Conservation (phyloP, 2,113 vertebrate genomes). For the Ciconia boyciana region DNA sequence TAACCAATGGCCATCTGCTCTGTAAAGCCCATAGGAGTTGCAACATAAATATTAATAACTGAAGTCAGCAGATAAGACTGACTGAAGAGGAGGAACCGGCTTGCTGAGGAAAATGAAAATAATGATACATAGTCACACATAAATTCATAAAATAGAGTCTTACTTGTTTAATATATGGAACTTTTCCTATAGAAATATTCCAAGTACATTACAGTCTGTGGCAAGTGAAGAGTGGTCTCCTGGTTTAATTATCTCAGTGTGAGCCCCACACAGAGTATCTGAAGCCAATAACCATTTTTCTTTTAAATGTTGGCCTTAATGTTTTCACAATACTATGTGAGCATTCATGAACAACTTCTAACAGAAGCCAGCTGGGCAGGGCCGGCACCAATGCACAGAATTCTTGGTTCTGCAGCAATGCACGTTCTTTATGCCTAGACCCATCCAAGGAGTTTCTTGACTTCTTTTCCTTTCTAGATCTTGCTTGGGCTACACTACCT, state of each 20-base stretch:
- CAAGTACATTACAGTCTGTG: background rate
- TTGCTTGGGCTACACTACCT: background rate
- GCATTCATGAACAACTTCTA: background rate
- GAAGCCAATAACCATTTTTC: background rate
- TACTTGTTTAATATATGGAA: background rate
- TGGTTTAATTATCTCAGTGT: background rate
- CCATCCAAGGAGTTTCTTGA: background rate
- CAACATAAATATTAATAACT: background rate
- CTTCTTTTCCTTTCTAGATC: background rate
- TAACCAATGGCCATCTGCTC: background rate
- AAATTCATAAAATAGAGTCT: background rate
- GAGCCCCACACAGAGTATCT: background rate
- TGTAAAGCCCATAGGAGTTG: background rate
- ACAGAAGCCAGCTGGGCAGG: background rate
- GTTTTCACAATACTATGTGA: background rate
- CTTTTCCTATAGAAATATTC: background rate
- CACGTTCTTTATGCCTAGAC: background rate
- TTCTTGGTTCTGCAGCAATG: background rate
- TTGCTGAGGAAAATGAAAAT: background rate
- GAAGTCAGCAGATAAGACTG: background rate
- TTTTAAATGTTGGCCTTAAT: background rate
- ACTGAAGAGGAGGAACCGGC: background rate
- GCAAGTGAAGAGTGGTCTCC: background rate
- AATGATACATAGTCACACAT: background rate
- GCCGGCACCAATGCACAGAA: background rate